Percentiles rank a stretch among this genome's conserved stretches.
Evolutionary conservation across 2,113 vertebrate species (phyloP).

Genomic region (Pitta sordida): DNA sequence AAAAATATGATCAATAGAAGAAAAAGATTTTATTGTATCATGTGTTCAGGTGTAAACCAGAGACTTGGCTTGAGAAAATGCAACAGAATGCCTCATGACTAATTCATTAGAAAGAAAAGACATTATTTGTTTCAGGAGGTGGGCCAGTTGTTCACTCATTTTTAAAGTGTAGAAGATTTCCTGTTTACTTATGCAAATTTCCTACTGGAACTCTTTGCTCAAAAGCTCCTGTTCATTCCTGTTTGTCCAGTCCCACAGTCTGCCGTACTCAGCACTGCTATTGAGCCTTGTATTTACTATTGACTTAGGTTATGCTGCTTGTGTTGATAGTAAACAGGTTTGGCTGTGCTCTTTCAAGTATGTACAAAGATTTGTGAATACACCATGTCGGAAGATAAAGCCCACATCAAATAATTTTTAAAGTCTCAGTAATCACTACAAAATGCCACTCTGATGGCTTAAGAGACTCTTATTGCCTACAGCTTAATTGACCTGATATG

Average conservation of each 20-base stretch:
- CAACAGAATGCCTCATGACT: neutral
- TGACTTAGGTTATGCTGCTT: accelerated
- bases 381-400: neutral
- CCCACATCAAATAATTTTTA: neutral
- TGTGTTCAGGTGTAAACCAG: neutral
- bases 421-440: neutral
- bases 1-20: neutral
- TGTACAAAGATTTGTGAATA: neutral
- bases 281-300: neutral
- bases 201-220: neutral
- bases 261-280: accelerated
- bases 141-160: neutral
- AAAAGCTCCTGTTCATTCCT: neutral
- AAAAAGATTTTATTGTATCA: neutral
- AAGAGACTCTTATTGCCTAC: neutral
- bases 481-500: neutral
- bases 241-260: neutral
- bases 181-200: neutral
- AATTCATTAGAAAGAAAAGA: neutral
- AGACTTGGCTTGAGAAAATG: neutral
- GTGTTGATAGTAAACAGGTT: neutral
- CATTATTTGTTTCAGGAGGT: neutral
- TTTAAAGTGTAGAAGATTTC: neutral
- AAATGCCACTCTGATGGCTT: neutral
- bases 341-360: neutral